Percentiles rank a stretch among this genome's conserved stretches.
Conservation (phyloP, 2,797 vertebrate genomes). For the Siniperca undulata region DNA sequence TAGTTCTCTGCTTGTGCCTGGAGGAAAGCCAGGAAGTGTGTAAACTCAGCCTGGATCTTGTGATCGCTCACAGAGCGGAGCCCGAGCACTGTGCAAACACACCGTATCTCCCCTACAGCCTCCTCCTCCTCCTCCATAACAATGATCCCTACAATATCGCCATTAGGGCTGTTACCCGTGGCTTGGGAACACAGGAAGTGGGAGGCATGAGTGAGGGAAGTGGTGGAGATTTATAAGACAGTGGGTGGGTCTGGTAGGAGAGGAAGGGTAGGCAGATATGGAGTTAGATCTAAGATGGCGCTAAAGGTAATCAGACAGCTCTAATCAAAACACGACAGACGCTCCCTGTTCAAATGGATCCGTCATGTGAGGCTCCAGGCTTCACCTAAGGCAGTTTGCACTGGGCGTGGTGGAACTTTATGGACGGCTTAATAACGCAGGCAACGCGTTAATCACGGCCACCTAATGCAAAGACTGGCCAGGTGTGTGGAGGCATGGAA, state of each 20-base stretch:
- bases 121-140: conserved; percentile 38
- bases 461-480: background rate
- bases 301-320: conserved; percentile 33
- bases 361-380: background rate
- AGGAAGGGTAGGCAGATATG: background rate
- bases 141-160: conserved; percentile 31
- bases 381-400: conserved; percentile 5
- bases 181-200: conserved; percentile 58
- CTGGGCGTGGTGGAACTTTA: conserved; percentile 5
- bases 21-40: conserved; percentile 64
- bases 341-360: conserved; percentile 12
- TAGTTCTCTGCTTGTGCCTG: conserved; percentile 60
- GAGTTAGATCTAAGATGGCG: conserved; percentile 11
- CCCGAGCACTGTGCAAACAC: conserved; percentile 61
- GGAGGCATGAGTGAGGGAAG: conserved; percentile 32
- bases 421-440: background rate
- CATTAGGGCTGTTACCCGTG: background rate
- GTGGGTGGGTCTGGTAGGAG: conserved; percentile 15
- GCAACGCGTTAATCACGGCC: background rate
- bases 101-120: conserved; percentile 12
- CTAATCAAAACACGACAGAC: conserved; percentile 18
- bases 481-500: background rate
- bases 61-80: conserved; percentile 59
- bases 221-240: conserved; percentile 6
- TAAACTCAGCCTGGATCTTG: conserved; percentile 67